Evolutionary conservation across 2,888 invertebrate species (phyloP), one percentile per base, ranked within the genome.

Genomic region (Chrysotoxum bicinctum): DNA sequence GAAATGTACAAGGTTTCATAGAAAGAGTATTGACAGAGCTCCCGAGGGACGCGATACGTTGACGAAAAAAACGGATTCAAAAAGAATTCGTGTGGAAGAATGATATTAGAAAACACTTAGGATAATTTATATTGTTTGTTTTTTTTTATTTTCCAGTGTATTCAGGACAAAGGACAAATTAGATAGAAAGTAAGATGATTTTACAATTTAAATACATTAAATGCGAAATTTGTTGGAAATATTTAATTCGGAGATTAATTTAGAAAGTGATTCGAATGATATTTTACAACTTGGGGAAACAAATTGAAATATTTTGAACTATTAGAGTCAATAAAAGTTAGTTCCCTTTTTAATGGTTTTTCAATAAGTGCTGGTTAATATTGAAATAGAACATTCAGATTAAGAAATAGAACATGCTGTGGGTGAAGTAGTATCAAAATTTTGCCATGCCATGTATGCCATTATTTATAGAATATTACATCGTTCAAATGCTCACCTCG

Each of bases 31-130:
- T 66, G 37, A 19, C 23, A 8, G 8, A 50, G 10, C 19, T 58
- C 30, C 16, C 30, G 40, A 74, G 54, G 35, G 66, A 66, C 26
- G 4, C 26, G 16, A 12, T 26, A 30, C 4, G 40, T 32, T 43
- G 66, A 50, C 40, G 8, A n/a, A 26, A 37, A 62, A 60, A 35
- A 66, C n/a, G 35, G 35, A n/a, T 66, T 21, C 1, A 8, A 66
- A 64, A 30, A 64, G 9, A 66, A 66, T 23, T 66, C 35, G 66
- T 50, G 66, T 35, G n/a, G 48, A 35, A 66, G 32, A 45, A 64
- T 45, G 35, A 45, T 35, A 32, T 30, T 23, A 19, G 30, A 80
- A 69, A 80, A 37, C 77, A 82, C 68, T 82, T 76, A 73, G 77
- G 60, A 52, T 60, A 52, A 60, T 60, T 68, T 26, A 58, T 43